These are phyloP conservation scores for Miopithecus talapoin DNA, from an alignment of 2,797 vertebrate genomes.

Conservation along the genomic window DNA sequence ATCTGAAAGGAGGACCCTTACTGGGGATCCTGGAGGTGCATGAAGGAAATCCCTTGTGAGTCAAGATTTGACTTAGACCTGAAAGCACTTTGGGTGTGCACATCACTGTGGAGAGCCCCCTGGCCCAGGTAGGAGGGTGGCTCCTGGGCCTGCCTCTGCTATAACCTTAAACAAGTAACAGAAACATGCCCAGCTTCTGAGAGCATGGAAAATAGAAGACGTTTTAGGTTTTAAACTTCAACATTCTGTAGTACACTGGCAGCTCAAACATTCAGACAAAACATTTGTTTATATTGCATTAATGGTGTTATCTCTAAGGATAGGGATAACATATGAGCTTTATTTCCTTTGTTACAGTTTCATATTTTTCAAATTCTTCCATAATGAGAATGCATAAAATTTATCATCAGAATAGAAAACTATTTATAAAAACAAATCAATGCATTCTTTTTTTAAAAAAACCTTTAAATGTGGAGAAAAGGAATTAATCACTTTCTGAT, in stretches of 20 bases:
- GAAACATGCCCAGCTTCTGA: not conserved
- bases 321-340: not conserved
- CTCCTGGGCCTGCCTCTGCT: not conserved
- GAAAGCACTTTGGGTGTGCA: rapidly evolving
- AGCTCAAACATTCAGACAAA: not conserved
- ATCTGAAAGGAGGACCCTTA: not conserved
- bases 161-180: not conserved
- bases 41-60: not conserved
- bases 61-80: not conserved
- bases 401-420: constrained; percentile 34
- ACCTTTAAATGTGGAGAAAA: not conserved
- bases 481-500: not conserved
- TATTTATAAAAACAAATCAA: constrained; percentile 13
- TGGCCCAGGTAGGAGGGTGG: not conserved
- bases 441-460: not conserved
- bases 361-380: constrained; percentile 30
- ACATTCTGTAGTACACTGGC: not conserved
- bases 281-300: not conserved
- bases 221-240: not conserved
- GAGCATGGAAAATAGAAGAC: not conserved
- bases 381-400: not conserved
- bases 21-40: not conserved
- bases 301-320: not conserved
- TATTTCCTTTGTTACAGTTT: constrained; percentile 36
- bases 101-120: rapidly evolving